Conservation (phyloP, 2,113 vertebrate genomes). For the Etheostoma cragini region DNA sequence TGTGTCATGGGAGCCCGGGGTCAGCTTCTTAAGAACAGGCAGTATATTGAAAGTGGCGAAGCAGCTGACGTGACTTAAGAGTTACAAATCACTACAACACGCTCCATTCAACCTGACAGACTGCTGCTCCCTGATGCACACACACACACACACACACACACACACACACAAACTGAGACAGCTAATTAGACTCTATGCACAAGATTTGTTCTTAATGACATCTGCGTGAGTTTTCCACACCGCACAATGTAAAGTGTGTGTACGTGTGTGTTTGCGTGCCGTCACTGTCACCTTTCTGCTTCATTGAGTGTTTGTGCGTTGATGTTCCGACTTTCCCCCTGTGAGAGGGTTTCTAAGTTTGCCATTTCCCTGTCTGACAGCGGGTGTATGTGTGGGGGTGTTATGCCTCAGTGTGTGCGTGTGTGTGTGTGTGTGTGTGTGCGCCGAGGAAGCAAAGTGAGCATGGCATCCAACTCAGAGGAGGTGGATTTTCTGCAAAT, state of each 20-base stretch:
- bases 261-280: not conserved
- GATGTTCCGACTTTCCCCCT: conserved; percentile 19
- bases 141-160: conserved; percentile 18
- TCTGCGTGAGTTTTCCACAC: conserved; percentile 3
- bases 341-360: conserved; percentile 32
- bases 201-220: conserved; percentile 45
- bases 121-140: conserved; percentile 45
- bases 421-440: conserved; percentile 11
- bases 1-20: conserved; percentile 22
- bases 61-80: conserved; percentile 74
- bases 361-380: conserved; percentile 21
- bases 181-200: conserved; percentile 55
- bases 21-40: conserved; percentile 57
- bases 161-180: conserved; percentile 22
- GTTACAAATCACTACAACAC: conserved; percentile 77
- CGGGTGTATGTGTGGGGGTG: not conserved
- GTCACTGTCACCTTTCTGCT: conserved; percentile 31
- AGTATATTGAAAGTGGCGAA: conserved; percentile 78
- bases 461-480: conserved; percentile 13
- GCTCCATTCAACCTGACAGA: conserved; percentile 69
- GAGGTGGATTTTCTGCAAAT: conserved; percentile 18
- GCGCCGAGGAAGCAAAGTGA: not conserved
- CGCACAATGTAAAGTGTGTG: conserved; percentile 2
- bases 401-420: not conserved
- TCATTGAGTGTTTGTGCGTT: conserved; percentile 26